These are phyloP conservation scores for Drosophila helvetica DNA, from an alignment of 2,888 invertebrate species.

Conservation along the genomic window DNA sequence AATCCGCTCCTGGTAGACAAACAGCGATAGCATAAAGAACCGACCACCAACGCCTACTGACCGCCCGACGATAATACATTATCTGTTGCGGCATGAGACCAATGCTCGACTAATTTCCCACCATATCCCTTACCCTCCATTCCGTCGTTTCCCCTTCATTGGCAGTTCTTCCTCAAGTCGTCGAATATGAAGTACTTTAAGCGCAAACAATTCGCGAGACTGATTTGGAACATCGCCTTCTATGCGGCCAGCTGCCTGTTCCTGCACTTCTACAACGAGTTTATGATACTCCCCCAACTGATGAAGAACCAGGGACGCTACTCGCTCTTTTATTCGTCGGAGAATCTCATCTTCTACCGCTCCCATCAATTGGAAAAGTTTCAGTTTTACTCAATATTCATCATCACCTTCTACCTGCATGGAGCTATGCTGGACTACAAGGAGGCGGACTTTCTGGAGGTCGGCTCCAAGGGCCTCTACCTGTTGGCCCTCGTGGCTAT, in stretches of 20 bases:
- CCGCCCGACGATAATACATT: slow-evolving; percentile 14
- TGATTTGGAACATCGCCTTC: slow-evolving; percentile 83
- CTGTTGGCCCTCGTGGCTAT: slow-evolving; percentile 79
- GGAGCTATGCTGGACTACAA: slow-evolving; percentile 82
- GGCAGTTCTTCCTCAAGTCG: slow-evolving; percentile 82
- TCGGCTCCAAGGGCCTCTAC: slow-evolving; percentile 81
- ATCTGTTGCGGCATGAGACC: slow-evolving; percentile 23
- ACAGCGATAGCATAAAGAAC: slow-evolving; percentile 22
- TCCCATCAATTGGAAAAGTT: slow-evolving; percentile 83
- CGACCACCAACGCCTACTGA: slow-evolving; percentile 12
- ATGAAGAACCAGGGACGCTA: slow-evolving; percentile 82
- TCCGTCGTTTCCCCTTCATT: slow-evolving; percentile 9
- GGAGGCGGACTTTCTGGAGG: slow-evolving; percentile 81
- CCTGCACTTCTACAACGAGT: slow-evolving; percentile 82
- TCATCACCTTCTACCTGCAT: slow-evolving; percentile 82
- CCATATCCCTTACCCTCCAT: background rate
- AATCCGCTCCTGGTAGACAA: slow-evolving; percentile 10
- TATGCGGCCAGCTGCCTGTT: slow-evolving; percentile 82
- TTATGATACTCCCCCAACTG: slow-evolving; percentile 82
- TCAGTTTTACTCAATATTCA: slow-evolving; percentile 83
- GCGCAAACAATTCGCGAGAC: slow-evolving; percentile 81
- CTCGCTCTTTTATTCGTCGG: slow-evolving; percentile 83
- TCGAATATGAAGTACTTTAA: slow-evolving; percentile 82
- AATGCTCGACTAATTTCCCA: slow-evolving; percentile 33
- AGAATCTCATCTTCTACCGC: slow-evolving; percentile 83